Conservation (phyloP, 2,888 invertebrate genomes). For the Aelia acuminata region DNA sequence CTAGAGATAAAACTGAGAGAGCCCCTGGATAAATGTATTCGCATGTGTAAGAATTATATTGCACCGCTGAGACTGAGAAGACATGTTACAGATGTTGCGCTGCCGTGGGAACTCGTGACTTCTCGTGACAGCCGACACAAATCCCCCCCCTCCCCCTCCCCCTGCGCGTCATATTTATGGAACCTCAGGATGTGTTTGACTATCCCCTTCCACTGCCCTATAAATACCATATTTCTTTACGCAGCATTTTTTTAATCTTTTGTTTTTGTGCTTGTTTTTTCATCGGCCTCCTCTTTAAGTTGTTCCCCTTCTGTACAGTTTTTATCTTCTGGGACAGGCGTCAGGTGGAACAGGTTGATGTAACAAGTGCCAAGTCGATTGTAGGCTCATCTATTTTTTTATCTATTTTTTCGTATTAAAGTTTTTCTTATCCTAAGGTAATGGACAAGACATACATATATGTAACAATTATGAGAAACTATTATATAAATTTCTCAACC, state of each 20-base stretch:
- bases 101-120: constrained; percentile 51
- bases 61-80: background rate
- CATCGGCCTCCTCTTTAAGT: background rate
- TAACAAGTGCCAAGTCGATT: constrained; percentile 17
- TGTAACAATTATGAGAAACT: too few relatives aligned
- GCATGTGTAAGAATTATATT: constrained; percentile 14
- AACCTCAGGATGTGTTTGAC: constrained; percentile 24
- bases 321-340: constrained; percentile 52
- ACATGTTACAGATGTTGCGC: constrained; percentile 51
- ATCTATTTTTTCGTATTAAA: background rate
- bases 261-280: constrained; percentile 24
- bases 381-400: background rate
- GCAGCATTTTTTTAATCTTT: background rate
- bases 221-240: constrained; percentile 49
- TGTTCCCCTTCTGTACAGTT: constrained; percentile 54
- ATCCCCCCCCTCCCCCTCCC: constrained; percentile 53
- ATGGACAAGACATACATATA: too few relatives aligned
- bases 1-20: background rate
- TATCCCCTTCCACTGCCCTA: constrained; percentile 41
- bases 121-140: constrained; percentile 61
- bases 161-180: constrained; percentile 39
- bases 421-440: background rate
- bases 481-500: too few relatives aligned
- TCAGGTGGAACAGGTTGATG: constrained; percentile 17
- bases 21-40: background rate